A percentile compares a stretch with the other conserved stretches of the same genome.
These are phyloP conservation scores for Lepidochitona cinerea DNA, from an alignment of 2,888 invertebrate genomes.

Conservation along the genomic window DNA sequence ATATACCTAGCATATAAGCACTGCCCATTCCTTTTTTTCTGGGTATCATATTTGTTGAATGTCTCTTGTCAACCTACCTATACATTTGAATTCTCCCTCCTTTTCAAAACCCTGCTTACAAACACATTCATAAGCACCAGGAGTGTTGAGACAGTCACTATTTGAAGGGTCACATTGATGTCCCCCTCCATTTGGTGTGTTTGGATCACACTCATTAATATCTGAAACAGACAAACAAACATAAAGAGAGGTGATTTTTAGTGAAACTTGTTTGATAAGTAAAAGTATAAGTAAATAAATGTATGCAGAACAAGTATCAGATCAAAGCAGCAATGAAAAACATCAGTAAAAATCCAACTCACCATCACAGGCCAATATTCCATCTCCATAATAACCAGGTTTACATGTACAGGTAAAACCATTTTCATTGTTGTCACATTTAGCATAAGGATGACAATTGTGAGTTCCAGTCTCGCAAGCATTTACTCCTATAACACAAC, in stretches of 20 bases:
- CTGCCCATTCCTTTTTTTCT: too few relatives aligned
- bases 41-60: too few relatives aligned
- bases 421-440: constrained; percentile 9
- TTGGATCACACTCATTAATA: constrained; percentile 26
- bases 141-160: constrained; percentile 24
- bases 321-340: too few relatives aligned
- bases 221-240: constrained; percentile 12
- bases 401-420: constrained; percentile 18
- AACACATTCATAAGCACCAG: constrained; percentile 22
- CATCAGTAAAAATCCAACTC: too few relatives aligned
- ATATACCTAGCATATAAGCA: too few relatives aligned
- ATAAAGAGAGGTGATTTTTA: too few relatives aligned
- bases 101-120: constrained; percentile 22
- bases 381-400: constrained; percentile 14
- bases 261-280: too few relatives aligned
- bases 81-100: constrained; percentile 14
- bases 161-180: constrained; percentile 17
- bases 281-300: too few relatives aligned
- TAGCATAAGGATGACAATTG: constrained; percentile 17
- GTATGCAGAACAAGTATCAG: too few relatives aligned
- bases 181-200: constrained; percentile 20
- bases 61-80: not conserved
- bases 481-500: constrained; percentile 12
- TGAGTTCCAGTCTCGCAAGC: constrained; percentile 13
- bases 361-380: constrained; percentile 1